phyloP scores from a whole-genome alignment of 2,113 vertebrate species.

The Atlantisia rogersi region DNA sequence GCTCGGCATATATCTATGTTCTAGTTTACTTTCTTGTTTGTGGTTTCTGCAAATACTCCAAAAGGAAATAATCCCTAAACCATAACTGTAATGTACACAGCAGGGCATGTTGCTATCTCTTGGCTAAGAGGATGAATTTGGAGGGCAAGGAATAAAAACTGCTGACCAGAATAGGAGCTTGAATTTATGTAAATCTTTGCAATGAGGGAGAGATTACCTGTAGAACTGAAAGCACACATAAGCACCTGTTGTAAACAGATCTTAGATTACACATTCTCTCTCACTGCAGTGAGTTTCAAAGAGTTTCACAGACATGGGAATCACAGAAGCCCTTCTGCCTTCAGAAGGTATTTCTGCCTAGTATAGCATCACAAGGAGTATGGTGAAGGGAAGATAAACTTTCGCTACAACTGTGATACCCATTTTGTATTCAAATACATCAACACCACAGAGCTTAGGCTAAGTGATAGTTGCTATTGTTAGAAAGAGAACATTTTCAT shows the following conservation, averaged over 20 bases:
- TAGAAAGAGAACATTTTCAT: neutral
- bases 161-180: neutral
- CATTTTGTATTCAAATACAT: neutral
- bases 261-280: neutral
- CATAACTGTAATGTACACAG: neutral
- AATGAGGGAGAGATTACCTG: neutral
- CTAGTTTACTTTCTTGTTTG: neutral
- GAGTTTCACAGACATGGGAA: neutral
- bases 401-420: neutral
- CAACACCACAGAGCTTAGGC: neutral
- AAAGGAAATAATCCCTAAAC: neutral
- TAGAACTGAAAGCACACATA: neutral
- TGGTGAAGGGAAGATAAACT: neutral
- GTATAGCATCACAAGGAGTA: neutral
- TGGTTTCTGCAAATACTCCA: neutral
- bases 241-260: neutral
- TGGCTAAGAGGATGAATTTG: neutral
- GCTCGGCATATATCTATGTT: neutral
- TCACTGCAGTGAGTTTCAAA: neutral
- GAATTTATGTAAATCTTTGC: neutral
- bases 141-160: neutral
- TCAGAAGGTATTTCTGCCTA: neutral
- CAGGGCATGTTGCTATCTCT: neutral
- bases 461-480: neutral
- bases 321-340: neutral